Conservation (phyloP, 1,140 invertebrate species). For the Hylyphantes graminicola region DNA sequence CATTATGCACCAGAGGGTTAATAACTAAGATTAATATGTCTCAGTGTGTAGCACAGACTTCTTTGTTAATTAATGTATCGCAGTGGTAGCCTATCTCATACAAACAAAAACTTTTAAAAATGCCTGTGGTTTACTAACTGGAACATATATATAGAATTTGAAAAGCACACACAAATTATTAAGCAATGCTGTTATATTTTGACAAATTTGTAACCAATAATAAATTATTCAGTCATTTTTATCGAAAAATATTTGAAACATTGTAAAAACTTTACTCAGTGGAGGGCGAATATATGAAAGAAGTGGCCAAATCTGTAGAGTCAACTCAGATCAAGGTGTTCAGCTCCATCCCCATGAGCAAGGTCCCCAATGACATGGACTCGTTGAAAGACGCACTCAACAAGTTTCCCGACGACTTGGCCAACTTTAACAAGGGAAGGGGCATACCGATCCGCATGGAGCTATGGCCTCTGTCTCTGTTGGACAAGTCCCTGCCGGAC, state of each 20-base stretch:
- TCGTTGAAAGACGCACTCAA: conserved; percentile 14
- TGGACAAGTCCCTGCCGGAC: conserved; percentile 23
- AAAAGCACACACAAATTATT: no score
- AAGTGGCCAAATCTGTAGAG: conserved; percentile 27
- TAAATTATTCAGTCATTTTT: no score
- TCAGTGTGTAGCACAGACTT: no score
- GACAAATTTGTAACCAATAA: no score
- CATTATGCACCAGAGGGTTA: no score
- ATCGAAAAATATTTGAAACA: neutral
- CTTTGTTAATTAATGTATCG: no score
- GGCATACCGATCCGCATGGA: conserved; percentile 53
- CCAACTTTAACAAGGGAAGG: conserved; percentile 25
- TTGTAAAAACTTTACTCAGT: conserved; percentile 1
- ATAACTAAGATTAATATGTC: no score
- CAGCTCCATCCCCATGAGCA: conserved; percentile 45
- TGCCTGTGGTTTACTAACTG: no score
- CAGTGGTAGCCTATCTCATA: no score
- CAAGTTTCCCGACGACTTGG: conserved; percentile 33
- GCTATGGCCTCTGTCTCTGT: conserved; percentile 21
- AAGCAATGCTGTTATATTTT: no score
- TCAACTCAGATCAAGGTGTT: conserved; percentile 48
- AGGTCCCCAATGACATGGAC: conserved; percentile 45
- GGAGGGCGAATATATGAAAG: conserved; percentile 44
- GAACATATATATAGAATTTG: no score
- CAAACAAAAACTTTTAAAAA: no score